Evolutionary conservation across 2,113 vertebrate species (phyloP).

Genomic region (Callospermophilus lateralis): DNA sequence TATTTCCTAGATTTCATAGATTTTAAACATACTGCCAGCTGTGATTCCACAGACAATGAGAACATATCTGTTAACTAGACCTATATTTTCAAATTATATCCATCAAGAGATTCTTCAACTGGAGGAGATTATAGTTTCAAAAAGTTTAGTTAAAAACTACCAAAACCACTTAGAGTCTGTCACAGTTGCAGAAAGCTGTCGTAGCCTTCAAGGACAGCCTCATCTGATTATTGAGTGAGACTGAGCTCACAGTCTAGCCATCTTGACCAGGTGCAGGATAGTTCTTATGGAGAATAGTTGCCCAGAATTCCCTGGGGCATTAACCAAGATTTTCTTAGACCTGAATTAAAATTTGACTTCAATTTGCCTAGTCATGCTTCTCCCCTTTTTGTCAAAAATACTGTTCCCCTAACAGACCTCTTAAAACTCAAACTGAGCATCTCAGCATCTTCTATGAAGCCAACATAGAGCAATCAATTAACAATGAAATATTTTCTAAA

Average conservation of each 20-base stretch:
- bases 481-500: not conserved
- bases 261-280: not conserved
- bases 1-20: not conserved
- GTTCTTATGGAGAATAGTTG: not conserved
- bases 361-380: not conserved
- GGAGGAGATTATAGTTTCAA: not conserved
- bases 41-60: not conserved
- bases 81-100: not conserved
- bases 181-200: not conserved
- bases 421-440: not conserved
- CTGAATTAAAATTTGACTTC: not conserved
- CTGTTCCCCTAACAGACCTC: not conserved
- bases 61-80: not conserved
- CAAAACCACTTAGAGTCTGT: not conserved
- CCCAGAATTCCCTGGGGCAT: not conserved
- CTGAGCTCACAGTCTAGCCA: not conserved
- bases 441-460: not conserved
- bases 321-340: not conserved
- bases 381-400: not conserved
- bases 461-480: not conserved
- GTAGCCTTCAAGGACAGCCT: not conserved
- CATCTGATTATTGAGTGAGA: not conserved
- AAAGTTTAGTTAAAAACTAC: not conserved
- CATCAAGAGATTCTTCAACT: not conserved
- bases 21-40: not conserved